A percentile compares a stretch with the other conserved stretches of the same genome.
Conservation (phyloP, 2,797 vertebrate species). For the Pseudochaenichthys georgianus region DNA sequence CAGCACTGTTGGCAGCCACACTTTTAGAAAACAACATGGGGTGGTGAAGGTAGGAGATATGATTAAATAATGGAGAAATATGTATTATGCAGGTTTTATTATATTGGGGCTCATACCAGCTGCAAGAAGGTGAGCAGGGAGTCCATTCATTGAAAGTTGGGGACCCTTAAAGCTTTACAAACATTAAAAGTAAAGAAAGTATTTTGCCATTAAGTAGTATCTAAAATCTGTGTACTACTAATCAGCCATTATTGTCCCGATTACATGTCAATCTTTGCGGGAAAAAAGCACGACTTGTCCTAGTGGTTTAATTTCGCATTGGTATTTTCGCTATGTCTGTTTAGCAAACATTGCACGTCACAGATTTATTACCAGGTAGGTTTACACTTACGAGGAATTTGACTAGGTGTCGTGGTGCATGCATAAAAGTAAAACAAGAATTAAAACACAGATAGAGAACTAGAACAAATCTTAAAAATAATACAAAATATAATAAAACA, state of each 20-base stretch:
- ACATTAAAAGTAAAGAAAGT: constrained; percentile 13
- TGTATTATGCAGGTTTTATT: constrained; percentile 13
- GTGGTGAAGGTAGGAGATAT: constrained; percentile 12
- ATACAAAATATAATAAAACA: no score
- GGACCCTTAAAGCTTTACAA: not conserved
- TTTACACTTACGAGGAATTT: no score
- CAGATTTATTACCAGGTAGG: no score
- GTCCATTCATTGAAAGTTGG: not conserved
- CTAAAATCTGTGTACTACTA: no score
- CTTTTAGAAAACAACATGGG: constrained; percentile 14
- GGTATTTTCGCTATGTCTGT: constrained; percentile 16
- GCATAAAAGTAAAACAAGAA: no score
- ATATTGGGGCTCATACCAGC: constrained; percentile 21
- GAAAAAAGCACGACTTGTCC: not conserved
- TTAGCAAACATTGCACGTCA: constrained; percentile 39
- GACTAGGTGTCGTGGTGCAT: no score
- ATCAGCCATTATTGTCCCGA: no score
- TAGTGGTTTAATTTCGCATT: not conserved
- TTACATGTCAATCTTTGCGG: no score
- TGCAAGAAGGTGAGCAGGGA: constrained; percentile 6
- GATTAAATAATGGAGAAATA: constrained; percentile 25
- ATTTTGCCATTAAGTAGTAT: not conserved
- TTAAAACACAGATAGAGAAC: no score
- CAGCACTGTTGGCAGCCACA: constrained; percentile 17
- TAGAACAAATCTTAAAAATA: no score